A percentile compares a stretch with the other conserved stretches of the same genome.
These are phyloP conservation scores for Drosophila kohkoa DNA, from an alignment of 1,140 invertebrate species.

Conservation along the genomic window DNA sequence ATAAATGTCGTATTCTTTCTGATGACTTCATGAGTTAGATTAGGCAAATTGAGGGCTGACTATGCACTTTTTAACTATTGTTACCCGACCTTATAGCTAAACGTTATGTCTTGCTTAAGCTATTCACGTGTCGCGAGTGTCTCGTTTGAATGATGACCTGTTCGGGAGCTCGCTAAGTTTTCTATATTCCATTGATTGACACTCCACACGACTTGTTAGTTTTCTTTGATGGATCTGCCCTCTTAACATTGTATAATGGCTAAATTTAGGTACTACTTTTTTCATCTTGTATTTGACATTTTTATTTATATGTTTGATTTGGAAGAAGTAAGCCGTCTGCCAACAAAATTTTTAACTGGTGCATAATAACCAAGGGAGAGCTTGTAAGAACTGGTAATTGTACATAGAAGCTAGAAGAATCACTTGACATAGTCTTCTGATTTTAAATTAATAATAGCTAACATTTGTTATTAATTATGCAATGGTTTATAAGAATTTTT, in stretches of 20 bases:
- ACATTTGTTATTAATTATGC: too few species aligned
- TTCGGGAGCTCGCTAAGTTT: not conserved
- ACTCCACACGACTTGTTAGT: conserved; percentile 32
- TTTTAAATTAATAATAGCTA: too few species aligned
- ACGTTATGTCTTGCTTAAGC: conserved; percentile 16
- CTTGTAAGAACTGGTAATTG: too few species aligned
- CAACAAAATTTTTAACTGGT: too few species aligned
- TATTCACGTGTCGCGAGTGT: not conserved
- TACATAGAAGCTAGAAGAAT: too few species aligned
- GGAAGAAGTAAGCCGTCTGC: too few species aligned
- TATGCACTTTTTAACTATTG: conserved; percentile 22
- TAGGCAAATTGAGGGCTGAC: conserved; percentile 52
- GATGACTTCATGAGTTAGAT: conserved; percentile 61
- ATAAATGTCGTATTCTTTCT: conserved; percentile 28
- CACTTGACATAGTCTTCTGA: too few species aligned
- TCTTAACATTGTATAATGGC: not conserved
- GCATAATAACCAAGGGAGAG: too few species aligned
- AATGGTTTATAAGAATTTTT: too few species aligned
- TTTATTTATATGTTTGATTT: not conserved
- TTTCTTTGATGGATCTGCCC: conserved; percentile 1
- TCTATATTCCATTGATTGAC: conserved; percentile 18
- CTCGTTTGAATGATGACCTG: not conserved
- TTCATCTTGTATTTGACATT: not conserved
- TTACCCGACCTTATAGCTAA: not conserved
- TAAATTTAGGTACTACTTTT: not conserved